These are phyloP conservation scores for Helobdella robusta DNA, from an alignment of 2,888 invertebrate genomes.

Conservation along the genomic window DNA sequence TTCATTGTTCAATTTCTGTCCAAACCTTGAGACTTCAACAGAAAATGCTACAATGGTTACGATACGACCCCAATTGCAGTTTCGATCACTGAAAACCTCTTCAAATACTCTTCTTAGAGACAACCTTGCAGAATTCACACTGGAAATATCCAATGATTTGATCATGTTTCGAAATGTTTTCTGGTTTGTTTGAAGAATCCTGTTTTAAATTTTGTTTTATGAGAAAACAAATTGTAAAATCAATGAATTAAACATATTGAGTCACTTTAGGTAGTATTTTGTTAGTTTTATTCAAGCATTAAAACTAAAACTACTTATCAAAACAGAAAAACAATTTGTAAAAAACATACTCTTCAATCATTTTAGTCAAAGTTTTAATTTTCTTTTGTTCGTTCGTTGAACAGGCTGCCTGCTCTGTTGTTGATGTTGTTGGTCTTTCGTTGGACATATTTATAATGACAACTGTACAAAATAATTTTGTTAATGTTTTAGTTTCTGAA, in stretches of 20 bases:
- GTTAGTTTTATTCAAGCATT: too few relatives aligned
- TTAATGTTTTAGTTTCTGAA: too few relatives aligned
- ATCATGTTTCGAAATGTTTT: slow-evolving; percentile 9
- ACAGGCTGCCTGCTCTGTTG: too few relatives aligned
- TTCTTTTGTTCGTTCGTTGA: too few relatives aligned
- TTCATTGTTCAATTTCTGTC: slow-evolving; percentile 26
- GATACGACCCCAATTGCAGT: slow-evolving; percentile 47
- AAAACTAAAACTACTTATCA: too few relatives aligned
- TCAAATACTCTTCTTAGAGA: slow-evolving; percentile 44
- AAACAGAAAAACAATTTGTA: too few relatives aligned
- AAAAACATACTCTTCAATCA: too few relatives aligned
- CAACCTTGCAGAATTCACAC: slow-evolving; percentile 36
- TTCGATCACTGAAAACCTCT: slow-evolving; percentile 46
- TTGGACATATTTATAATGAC: too few relatives aligned
- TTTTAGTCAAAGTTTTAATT: too few relatives aligned
- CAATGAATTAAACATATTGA: background rate
- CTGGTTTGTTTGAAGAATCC: background rate
- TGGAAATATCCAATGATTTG: background rate
- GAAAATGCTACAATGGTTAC: slow-evolving; percentile 47
- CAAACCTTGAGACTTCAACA: slow-evolving; percentile 39
- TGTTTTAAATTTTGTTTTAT: too few relatives aligned
- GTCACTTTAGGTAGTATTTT: background rate
- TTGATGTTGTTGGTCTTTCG: too few relatives aligned
- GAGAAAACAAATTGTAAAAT: background rate
- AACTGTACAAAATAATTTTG: too few relatives aligned